A percentile compares a stretch with the other conserved stretches of the same genome.
Evolutionary conservation across 92 coral and sea anemone species (phyloP).

Genomic region (Umimayanthus kanabou): DNA sequence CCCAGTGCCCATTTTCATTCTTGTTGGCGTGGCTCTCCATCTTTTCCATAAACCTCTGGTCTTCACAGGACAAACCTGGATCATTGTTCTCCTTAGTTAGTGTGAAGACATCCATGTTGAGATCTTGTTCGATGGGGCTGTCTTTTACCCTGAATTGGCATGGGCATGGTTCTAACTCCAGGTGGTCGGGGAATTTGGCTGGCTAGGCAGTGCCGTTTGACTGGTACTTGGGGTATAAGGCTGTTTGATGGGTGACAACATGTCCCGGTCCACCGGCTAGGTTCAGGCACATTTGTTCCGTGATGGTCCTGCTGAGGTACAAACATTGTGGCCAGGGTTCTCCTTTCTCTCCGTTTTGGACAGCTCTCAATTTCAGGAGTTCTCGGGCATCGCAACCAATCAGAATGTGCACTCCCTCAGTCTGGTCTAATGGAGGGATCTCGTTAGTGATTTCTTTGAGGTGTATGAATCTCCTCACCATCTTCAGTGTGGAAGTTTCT

Average conservation of each 20-base stretch:
- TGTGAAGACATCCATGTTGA: constrained; percentile 27
- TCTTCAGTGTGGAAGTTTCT: too few relatives aligned
- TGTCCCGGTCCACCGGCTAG: neutral
- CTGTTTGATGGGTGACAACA: neutral
- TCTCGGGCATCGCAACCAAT: too few relatives aligned
- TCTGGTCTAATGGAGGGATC: too few relatives aligned
- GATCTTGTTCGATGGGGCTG: neutral
- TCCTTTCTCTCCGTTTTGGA: too few relatives aligned
- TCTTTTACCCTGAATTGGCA: constrained; percentile 51
- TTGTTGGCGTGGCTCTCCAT: constrained; percentile 60
- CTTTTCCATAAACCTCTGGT: constrained; percentile 43
- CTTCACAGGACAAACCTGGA: constrained; percentile 47
- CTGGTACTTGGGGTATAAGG: neutral
- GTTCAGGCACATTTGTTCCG: too few relatives aligned
- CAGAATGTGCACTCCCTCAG: too few relatives aligned
- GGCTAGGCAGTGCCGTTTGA: neutral
- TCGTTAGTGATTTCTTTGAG: too few relatives aligned
- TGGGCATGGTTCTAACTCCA: constrained; percentile 57
- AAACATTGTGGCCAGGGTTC: neutral
- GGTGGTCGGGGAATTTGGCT: neutral
- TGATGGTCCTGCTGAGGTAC: too few relatives aligned
- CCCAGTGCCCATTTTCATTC: constrained; percentile 66
- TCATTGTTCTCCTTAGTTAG: constrained; percentile 45
- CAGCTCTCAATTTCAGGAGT: too few relatives aligned
- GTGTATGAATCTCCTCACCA: too few relatives aligned